Percentiles rank a stretch among this genome's conserved stretches.
These are phyloP conservation scores for Syritta pipiens DNA, from an alignment of 2,888 invertebrate genomes.

Conservation along the genomic window DNA sequence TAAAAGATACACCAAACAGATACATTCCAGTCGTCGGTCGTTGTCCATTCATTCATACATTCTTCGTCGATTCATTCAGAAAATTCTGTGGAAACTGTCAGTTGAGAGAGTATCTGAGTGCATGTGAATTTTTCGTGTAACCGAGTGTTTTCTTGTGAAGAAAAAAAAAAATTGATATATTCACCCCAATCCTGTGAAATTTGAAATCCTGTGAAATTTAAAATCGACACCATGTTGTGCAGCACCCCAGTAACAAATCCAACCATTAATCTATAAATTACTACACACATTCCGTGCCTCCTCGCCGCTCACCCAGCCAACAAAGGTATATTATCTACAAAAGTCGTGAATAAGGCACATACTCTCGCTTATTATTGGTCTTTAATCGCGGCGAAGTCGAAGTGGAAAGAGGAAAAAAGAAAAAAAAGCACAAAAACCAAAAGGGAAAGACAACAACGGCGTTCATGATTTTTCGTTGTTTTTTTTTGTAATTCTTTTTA, in stretches of 20 bases:
- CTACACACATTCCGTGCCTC: slow-evolving; percentile 51
- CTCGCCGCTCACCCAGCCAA: too few relatives aligned
- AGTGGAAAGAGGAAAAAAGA: neutral
- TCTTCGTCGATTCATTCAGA: slow-evolving; percentile 53
- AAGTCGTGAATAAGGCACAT: slow-evolving; percentile 54
- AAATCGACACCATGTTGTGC: too few relatives aligned
- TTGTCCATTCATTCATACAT: slow-evolving; percentile 46
- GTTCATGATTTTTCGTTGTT: slow-evolving; percentile 4
- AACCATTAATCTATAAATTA: slow-evolving; percentile 48
- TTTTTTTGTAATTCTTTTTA: slow-evolving; percentile 26
- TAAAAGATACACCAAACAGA: slow-evolving; percentile 39
- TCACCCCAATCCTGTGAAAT: slow-evolving; percentile 57
- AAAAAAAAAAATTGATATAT: too few relatives aligned
- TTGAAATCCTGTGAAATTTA: too few relatives aligned
- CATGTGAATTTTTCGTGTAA: slow-evolving; percentile 20
- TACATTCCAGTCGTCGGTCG: slow-evolving; percentile 15
- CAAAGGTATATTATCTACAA: slow-evolving; percentile 42
- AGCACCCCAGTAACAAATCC: too few relatives aligned
- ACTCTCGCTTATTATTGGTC: slow-evolving; percentile 46
- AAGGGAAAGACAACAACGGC: slow-evolving; percentile 52
- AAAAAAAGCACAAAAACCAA: slow-evolving; percentile 9
- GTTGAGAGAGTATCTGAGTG: slow-evolving; percentile 8
- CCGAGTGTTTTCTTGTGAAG: slow-evolving; percentile 16
- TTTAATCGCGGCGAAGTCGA: slow-evolving; percentile 41
- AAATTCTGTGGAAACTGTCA: slow-evolving; percentile 44